Evolutionary conservation across 2,888 invertebrate genomes (phyloP).

Genomic region (Pyrocoelia pectoralis): DNA sequence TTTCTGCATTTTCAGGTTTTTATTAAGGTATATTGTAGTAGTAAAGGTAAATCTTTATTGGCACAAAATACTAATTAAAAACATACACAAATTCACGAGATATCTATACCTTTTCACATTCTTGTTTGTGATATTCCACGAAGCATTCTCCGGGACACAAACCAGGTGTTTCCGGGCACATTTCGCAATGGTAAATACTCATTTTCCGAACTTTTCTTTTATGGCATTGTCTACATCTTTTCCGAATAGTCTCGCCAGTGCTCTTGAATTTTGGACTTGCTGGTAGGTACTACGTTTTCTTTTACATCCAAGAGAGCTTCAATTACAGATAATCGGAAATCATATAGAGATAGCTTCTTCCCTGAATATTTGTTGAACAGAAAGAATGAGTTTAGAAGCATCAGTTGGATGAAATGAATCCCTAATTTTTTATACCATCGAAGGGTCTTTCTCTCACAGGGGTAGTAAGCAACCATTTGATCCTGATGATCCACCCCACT

Average conservation of each 20-base stretch:
- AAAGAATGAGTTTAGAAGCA: conserved; percentile 3
- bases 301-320: background rate
- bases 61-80: conserved; percentile 1
- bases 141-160: conserved; percentile 15
- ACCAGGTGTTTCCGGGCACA: conserved; percentile 15
- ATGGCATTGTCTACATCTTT: conserved; percentile 12
- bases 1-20: too few species aligned
- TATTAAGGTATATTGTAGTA: conserved; percentile 2
- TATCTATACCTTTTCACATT: too few species aligned
- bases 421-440: conserved; percentile 1
- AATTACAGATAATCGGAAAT: conserved; percentile 5
- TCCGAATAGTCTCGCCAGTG: conserved; percentile 6
- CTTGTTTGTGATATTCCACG: background rate
- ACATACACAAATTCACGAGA: background rate
- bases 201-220: conserved; percentile 9
- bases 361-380: conserved; percentile 9
- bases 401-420: background rate
- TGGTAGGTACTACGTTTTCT: background rate
- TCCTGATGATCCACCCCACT: conserved; percentile 18
- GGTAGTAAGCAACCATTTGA: background rate
- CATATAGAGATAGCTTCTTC: background rate
- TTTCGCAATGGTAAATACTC: conserved; percentile 12
- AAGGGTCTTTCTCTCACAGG: background rate
- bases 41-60: conserved; percentile 1
- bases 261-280: background rate